Conservation (phyloP, 1,140 invertebrate species). For the Cyrtorhinus lividipennis region DNA sequence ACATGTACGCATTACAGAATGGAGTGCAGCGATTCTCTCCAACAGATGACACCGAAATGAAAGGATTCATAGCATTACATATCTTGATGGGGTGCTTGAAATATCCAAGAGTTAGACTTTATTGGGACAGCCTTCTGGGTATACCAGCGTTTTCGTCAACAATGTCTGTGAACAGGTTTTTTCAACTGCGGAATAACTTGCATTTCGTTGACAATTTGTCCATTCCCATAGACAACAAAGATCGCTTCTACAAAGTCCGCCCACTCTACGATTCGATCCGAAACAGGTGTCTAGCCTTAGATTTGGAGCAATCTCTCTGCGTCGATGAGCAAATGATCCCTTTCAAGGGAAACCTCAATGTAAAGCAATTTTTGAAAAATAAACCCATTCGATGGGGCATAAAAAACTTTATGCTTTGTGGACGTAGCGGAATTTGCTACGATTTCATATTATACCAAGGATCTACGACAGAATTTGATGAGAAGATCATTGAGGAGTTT, state of each 20-base stretch:
- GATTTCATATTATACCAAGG: conserved; percentile 27
- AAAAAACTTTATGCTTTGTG: conserved; percentile 26
- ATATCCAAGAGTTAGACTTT: not conserved
- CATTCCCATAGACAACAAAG: not conserved
- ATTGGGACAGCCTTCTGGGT: not conserved
- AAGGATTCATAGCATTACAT: not conserved
- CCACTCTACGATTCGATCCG: conserved; percentile 1
- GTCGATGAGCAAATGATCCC: conserved; percentile 28
- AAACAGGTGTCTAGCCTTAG: conserved; percentile 17
- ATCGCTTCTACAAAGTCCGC: not conserved
- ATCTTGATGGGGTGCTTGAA: not conserved
- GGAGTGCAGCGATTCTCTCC: not conserved
- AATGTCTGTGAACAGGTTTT: not conserved
- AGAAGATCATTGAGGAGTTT: conserved; percentile 12
- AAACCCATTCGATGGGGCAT: conserved; percentile 20
- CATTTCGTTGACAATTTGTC: not conserved
- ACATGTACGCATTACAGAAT: conserved; percentile 11
- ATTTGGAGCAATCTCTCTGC: not conserved
- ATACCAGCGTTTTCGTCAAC: not conserved
- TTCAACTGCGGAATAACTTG: not conserved
- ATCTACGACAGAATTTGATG: conserved; percentile 19
- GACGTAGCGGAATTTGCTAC: conserved; percentile 23
- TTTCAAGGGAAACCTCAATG: conserved; percentile 24
- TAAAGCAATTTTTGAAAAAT: conserved; percentile 23
- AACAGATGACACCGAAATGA: conserved; percentile 13